phyloP scores from a whole-genome alignment of 1,140 invertebrate species.

The Hetaerina americana region DNA sequence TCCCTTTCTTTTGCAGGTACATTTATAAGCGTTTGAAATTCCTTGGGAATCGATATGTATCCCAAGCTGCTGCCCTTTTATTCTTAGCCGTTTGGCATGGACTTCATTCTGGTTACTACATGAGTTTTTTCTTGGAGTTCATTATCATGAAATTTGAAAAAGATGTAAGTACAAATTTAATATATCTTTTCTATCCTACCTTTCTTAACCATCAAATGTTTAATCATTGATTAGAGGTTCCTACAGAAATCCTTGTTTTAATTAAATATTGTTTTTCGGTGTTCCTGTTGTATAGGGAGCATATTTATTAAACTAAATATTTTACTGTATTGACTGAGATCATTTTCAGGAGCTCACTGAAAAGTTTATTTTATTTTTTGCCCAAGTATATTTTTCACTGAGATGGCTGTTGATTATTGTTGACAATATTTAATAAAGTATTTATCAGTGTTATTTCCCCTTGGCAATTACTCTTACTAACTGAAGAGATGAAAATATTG shows the following conservation, averaged over 20 bases:
- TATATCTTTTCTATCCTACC: slow-evolving; percentile 2
- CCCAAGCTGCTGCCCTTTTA: slow-evolving; percentile 62
- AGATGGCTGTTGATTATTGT: too few species aligned
- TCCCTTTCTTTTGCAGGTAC: slow-evolving; percentile 44
- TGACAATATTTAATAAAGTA: too few species aligned
- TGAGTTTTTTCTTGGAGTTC: slow-evolving; percentile 86
- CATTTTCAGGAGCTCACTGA: too few species aligned
- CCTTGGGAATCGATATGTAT: slow-evolving; percentile 69
- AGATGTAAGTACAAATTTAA: slow-evolving; percentile 46
- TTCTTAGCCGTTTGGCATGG: slow-evolving; percentile 94
- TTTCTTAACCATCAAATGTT: slow-evolving; percentile 3
- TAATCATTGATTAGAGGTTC: background rate
- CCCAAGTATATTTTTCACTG: too few species aligned
- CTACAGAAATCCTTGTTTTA: slow-evolving; percentile 5
- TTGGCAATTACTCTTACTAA: too few species aligned
- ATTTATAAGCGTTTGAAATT: slow-evolving; percentile 86
- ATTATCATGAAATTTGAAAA: slow-evolving; percentile 75
- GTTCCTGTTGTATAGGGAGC: background rate
- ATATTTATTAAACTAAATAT: background rate
- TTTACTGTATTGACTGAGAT: background rate
- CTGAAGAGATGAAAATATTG: too few species aligned
- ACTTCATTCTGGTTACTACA: slow-evolving; percentile 78
- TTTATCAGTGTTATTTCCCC: too few species aligned
- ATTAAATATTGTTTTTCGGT: background rate
- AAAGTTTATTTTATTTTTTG: too few species aligned